Evolutionary conservation across 2,113 vertebrate genomes (phyloP).

Genomic region (Rhynchopsitta pachyrhyncha): DNA sequence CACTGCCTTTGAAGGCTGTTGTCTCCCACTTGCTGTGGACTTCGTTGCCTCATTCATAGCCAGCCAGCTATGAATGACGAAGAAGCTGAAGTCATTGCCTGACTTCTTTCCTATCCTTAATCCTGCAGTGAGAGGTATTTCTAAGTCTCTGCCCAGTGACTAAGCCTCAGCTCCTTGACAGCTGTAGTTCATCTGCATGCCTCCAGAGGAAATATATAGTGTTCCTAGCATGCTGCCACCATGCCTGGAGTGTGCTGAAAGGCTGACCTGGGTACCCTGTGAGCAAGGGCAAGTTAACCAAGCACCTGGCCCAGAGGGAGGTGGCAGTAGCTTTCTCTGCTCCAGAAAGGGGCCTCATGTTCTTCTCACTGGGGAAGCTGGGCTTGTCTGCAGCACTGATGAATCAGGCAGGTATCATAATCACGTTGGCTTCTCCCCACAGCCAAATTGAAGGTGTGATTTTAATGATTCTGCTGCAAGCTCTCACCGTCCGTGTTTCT

Average conservation of each 20-base stretch:
- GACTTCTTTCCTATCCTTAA: neutral
- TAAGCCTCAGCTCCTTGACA: neutral
- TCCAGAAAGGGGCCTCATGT: neutral
- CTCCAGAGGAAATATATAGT: neutral
- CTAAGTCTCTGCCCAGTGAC: neutral
- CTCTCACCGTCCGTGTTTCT: slow-evolving; percentile 65
- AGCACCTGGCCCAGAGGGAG: neutral
- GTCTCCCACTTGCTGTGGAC: neutral
- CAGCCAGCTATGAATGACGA: neutral
- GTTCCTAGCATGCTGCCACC: neutral
- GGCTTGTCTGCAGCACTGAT: neutral
- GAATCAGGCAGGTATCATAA: neutral
- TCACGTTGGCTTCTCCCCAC: neutral
- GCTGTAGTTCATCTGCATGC: neutral
- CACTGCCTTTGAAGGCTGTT: neutral
- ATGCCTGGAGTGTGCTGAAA: neutral
- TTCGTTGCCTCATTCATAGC: neutral
- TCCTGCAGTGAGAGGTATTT: neutral
- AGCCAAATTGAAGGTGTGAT: slow-evolving; percentile 86
- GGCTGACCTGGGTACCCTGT: neutral
- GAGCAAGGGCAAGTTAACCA: neutral
- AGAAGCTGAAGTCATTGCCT: neutral
- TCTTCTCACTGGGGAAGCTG: neutral
- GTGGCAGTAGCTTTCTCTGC: neutral
- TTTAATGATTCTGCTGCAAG: slow-evolving; percentile 81